Percentiles rank a stretch among this genome's conserved stretches.
Evolutionary conservation across 2,113 vertebrate genomes (phyloP).

Genomic region (Dicentrarchus labrax): DNA sequence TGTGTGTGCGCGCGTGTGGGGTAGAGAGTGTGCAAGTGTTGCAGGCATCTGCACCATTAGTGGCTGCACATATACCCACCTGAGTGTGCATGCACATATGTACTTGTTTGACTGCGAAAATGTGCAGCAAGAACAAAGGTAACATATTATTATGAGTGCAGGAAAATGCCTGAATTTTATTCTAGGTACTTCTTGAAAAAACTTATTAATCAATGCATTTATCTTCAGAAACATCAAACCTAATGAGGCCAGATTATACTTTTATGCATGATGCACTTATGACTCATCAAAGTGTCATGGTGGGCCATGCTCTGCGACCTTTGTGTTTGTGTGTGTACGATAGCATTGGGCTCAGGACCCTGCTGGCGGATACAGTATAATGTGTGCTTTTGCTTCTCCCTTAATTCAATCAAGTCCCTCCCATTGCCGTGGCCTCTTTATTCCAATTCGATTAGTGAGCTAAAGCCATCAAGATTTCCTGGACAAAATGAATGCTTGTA

Average conservation of each 20-base stretch:
- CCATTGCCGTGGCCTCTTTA: constrained; percentile 94
- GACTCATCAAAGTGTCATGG: constrained; percentile 64
- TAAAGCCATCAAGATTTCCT: constrained; percentile 99
- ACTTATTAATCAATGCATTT: constrained; percentile 11
- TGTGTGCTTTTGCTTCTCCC: constrained; percentile 88
- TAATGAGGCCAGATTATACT: constrained; percentile 50
- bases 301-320: constrained; percentile 53
- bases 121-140: not conserved
- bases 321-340: constrained; percentile 52
- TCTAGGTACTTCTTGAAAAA: not conserved
- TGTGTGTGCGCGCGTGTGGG: not conserved
- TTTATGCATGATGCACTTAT: constrained; percentile 42
- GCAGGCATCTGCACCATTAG: constrained; percentile 39
- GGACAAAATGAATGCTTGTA: constrained; percentile 99
- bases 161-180: not conserved
- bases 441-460: constrained; percentile 98
- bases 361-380: constrained; percentile 91
- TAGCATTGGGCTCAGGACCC: constrained; percentile 86
- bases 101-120: constrained; percentile 13
- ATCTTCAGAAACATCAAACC: constrained; percentile 8
- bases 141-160: not conserved
- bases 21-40: not conserved
- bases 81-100: not conserved
- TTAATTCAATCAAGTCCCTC: constrained; percentile 97
- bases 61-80: constrained; percentile 14